Evolutionary conservation across 2,113 vertebrate species (phyloP).

Genomic region (Mesitornis unicolor): DNA sequence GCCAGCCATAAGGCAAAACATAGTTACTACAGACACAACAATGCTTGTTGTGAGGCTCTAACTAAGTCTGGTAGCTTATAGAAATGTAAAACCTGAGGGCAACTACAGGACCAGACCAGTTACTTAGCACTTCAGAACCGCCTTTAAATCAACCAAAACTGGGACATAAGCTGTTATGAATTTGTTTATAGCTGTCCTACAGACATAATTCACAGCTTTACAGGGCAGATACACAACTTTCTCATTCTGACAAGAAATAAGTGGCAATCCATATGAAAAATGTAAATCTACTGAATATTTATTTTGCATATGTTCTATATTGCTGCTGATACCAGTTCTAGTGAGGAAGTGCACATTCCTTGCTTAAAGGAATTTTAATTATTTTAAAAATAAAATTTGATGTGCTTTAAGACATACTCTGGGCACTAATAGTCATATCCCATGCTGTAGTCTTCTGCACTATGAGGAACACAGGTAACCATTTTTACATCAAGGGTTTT

Average conservation of each 20-base stretch:
- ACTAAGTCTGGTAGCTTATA: background rate
- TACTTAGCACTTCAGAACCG: background rate
- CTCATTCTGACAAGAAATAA: background rate
- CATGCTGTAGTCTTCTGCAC: background rate
- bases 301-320: background rate
- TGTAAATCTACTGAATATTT: constrained; percentile 2
- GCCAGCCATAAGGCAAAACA: background rate
- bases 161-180: background rate
- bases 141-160: background rate
- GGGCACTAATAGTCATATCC: background rate
- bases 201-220: background rate
- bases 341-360: background rate
- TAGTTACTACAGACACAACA: background rate
- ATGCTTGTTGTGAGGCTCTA: background rate
- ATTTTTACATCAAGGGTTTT: background rate
- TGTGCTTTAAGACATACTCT: background rate
- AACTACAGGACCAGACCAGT: background rate
- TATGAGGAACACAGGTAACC: background rate
- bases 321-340: background rate
- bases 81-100: background rate
- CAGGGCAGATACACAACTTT: background rate
- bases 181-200: background rate
- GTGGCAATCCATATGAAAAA: background rate
- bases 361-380: background rate
- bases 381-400: background rate